Evolutionary conservation across 2,113 vertebrate genomes (phyloP), one percentile per base, ranked within the genome.

Genomic region (Cepphus grylle): DNA sequence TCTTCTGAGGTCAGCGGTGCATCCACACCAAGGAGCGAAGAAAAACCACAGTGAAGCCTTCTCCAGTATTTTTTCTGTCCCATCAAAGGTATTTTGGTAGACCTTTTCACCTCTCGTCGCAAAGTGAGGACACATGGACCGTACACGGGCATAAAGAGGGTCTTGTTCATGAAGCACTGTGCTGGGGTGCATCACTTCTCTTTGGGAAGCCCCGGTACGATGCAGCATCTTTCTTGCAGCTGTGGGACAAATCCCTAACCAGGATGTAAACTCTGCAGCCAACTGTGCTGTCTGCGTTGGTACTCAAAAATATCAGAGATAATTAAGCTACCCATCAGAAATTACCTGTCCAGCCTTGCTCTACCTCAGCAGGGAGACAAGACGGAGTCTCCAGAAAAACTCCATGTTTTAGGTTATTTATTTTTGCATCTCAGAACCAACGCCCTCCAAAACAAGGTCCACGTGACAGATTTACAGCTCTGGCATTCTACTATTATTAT

Each of bases 381-480:
- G 49, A 23, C 0, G 0, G 17, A 61, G 11, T 13, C 29, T 23
- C 27, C 11, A 2, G 5, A 72, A 93, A 81, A 85, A 8, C 9
- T 20, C 13, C 2, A 10, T 14, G 16, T 2, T 88, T 93, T 8
- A 81, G 15, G 21, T n/a, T 15, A 0, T 43, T 83, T 72, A 36
- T 30, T 79, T 91, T 89, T 65, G 6, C n/a, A n/a, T n/a, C 32
- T 82, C 29, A 17, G 21, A 66, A 52, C 8, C 8, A 81, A 61
- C 0, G 0, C 10, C 38, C 38, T 52, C n/a, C 40, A 78, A 92
- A 92, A 81, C 14, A 67, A 92, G n/a, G 11, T 30, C n/a, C 2
- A 5, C 47, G 58, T 3, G 45, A 53, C 36, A 49, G 47, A 72
- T 71, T 85, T 61, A 30, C 66, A 79, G 21, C 15, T 56, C 56